phyloP scores from a whole-genome alignment of 2,113 vertebrate species.

The Nyctibius bracteatus region DNA sequence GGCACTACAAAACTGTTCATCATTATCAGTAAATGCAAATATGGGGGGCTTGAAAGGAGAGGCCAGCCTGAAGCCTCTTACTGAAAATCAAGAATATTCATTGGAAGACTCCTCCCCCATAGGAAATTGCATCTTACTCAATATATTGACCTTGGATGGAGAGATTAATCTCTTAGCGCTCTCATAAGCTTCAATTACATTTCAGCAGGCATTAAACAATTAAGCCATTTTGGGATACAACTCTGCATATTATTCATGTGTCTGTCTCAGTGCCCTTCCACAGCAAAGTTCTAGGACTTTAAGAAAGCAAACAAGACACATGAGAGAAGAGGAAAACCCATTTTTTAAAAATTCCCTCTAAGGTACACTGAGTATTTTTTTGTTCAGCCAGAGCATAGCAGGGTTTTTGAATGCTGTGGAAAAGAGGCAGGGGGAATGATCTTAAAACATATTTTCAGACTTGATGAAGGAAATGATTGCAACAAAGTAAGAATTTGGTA shows the following conservation, averaged over 20 bases:
- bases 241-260: neutral
- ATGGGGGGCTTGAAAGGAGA: neutral
- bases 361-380: neutral
- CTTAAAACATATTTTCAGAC: neutral
- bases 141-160: slow-evolving; percentile 1
- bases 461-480: neutral
- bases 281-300: neutral
- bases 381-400: neutral
- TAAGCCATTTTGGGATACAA: neutral
- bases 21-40: slow-evolving; percentile 23
- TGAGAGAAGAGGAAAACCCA: neutral
- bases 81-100: neutral
- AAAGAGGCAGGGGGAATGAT: neutral
- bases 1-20: neutral
- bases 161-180: neutral
- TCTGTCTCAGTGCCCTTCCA: neutral
- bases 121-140: neutral
- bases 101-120: neutral
- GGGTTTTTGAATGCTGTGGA: neutral
- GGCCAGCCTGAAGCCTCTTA: neutral
- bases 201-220: slow-evolving; percentile 16
- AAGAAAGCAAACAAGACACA: neutral
- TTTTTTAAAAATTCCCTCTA: neutral
- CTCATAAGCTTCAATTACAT: slow-evolving; percentile 22
- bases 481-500: neutral